Conservation (phyloP, 2,888 invertebrate species). For the Leptogaster cylindrica region DNA sequence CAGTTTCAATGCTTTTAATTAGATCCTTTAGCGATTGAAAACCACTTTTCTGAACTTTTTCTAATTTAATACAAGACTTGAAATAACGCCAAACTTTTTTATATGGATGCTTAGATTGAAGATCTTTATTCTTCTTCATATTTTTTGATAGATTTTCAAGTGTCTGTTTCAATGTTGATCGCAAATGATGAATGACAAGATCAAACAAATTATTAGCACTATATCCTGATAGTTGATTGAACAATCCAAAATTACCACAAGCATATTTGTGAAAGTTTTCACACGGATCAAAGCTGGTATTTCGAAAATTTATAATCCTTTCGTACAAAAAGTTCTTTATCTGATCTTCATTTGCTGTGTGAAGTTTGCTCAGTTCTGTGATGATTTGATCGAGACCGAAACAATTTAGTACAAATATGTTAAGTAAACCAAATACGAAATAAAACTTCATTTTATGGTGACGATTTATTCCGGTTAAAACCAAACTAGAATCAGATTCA, state of each 20-base stretch:
- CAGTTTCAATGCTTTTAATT: not conserved
- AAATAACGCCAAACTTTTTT: not conserved
- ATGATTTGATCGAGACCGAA: no score
- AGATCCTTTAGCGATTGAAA: not conserved
- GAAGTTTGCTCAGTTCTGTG: no score
- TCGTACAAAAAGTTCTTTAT: not conserved
- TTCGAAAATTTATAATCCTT: not conserved
- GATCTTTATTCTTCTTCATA: not conserved
- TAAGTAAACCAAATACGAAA: no score
- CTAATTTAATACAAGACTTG: not conserved
- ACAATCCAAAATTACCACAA: not conserved
- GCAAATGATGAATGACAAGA: not conserved
- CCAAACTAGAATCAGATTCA: no score
- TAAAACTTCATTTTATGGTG: no score
- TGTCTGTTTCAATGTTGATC: not conserved
- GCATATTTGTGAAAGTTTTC: slow-evolving; percentile 7
- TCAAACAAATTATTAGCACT: not conserved
- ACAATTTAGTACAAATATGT: no score
- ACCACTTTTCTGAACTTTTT: not conserved
- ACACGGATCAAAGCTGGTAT: not conserved
- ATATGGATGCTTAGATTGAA: not conserved
- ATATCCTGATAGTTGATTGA: not conserved
- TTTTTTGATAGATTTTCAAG: not conserved
- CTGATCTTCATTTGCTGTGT: not conserved
- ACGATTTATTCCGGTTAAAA: no score